Base-by-base conservation (phyloP, 37 sponge, comb jelly and placozoan species). In the Bolinopsis microptera region DNA sequence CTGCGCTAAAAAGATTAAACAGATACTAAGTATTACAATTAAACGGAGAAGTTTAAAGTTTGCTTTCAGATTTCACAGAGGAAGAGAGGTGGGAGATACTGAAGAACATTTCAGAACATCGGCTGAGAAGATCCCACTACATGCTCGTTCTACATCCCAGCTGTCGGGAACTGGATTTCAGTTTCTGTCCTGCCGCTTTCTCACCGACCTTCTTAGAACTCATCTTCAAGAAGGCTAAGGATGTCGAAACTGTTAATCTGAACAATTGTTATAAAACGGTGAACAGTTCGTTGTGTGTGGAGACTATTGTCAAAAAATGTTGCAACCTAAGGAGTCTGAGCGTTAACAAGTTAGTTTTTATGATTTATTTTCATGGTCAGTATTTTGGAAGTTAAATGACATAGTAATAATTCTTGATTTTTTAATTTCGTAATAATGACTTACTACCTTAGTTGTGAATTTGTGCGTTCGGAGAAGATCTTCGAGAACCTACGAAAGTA, bases 51-150 rank as follows among this genome's bases (percentile, higher is more conserved):
- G n/a, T n/a, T n/a, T n/a, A n/a, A n/a, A n/a, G n/a, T n/a, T n/a
- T n/a, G n/a, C n/a, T n/a, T 77, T 32, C 80, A 77, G 80, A 77
- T 18, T 77, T 77, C 80, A 77, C 80, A 16, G 80, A 77, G 36
- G 32, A 32, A 32, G 80, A 77, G 80, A 27, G 80, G 37, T 77
- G 80, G 80, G 80, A 77, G 80, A 77, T 35, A 0, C 80, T 77
- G 18, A 1, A 8, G 37, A 77, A 77, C 37, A 77, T 77, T 35
- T 36, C 80, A 77, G 80, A 77, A 32, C 33, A 77, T 32, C 27
- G 32, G 1, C 35, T 77, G 36, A 77, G 36, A 36, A 77, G 80
- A 77, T 77, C 80, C 1, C 80, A 77, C 80, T 77, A 34, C 80
- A 1, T 77, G 36, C 80, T 77, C 18, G 18, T 77, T 0, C 33